phyloP scores from a whole-genome alignment of 2,113 vertebrate genomes.

The Psittacula cyanocephala region DNA sequence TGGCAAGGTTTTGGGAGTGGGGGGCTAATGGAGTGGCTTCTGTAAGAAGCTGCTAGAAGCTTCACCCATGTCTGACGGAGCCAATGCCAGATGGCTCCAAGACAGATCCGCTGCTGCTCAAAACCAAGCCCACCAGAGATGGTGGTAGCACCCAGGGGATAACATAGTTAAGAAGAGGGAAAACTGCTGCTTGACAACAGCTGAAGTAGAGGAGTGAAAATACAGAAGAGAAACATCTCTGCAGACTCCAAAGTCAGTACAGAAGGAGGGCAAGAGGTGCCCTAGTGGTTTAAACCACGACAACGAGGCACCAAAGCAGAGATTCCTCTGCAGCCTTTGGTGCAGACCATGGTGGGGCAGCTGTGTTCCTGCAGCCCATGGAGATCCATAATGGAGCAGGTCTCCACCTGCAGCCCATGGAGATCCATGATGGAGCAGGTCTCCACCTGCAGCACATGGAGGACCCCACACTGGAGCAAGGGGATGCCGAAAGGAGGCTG shows the following conservation, averaged over 20 bases:
- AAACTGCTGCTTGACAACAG: not conserved
- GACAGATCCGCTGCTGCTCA: rapidly evolving
- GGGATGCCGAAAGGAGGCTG: not conserved
- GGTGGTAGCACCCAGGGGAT: not conserved
- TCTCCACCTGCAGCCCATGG: not conserved
- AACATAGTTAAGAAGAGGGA: not conserved
- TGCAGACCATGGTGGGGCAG: not conserved
- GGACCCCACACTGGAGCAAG: not conserved
- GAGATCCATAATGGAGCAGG: no score
- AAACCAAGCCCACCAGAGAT: not conserved
- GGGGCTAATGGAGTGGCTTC: not conserved
- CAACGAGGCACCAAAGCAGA: not conserved
- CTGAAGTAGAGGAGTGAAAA: not conserved
- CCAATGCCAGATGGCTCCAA: not conserved
- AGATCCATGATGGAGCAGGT: no score
- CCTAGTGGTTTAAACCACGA: not conserved
- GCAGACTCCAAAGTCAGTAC: not conserved
- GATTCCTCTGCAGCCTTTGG: rapidly evolving
- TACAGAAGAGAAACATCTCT: not conserved
- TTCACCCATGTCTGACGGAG: not conserved
- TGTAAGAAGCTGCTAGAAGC: not conserved
- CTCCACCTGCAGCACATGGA: not conserved
- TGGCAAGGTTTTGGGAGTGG: not conserved
- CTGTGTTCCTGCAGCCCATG: not conserved
- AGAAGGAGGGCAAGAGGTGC: not conserved